A percentile compares a stretch with the other conserved stretches of the same genome.
Conservation (phyloP, 2,888 invertebrate genomes). For the Ormia ochracea region DNA sequence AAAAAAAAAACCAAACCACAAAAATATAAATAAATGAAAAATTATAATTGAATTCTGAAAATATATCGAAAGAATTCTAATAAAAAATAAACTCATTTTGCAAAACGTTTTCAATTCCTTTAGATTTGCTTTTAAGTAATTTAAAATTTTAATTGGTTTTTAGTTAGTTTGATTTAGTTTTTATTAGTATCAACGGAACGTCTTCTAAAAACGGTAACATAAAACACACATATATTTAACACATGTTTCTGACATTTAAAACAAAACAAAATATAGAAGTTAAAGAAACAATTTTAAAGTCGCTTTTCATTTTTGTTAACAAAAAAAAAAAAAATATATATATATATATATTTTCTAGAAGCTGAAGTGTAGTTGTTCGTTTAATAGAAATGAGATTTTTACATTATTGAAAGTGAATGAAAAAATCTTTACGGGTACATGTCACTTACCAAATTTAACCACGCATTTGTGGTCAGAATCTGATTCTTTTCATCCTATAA, state of each 20-base stretch:
- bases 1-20: too few relatives aligned
- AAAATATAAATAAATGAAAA: too few relatives aligned
- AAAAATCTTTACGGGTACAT: slow-evolving; percentile 74
- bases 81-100: too few relatives aligned
- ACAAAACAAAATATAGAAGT: slow-evolving; percentile 10
- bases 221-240: slow-evolving; percentile 29
- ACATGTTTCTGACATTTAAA: slow-evolving; percentile 18
- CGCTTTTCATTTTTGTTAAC: slow-evolving; percentile 53
- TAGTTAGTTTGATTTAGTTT: not conserved
- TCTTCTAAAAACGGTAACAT: not conserved
- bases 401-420: slow-evolving; percentile 32
- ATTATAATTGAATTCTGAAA: too few relatives aligned
- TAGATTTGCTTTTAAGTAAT: not conserved
- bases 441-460: slow-evolving; percentile 98
- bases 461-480: slow-evolving; percentile 98
- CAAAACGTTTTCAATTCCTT: not conserved
- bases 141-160: too few relatives aligned
- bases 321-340: too few relatives aligned
- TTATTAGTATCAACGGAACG: not conserved
- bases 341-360: too few relatives aligned
- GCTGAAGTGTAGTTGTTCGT: slow-evolving; percentile 43
- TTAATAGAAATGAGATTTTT: slow-evolving; percentile 47
- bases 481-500: slow-evolving; percentile 99
- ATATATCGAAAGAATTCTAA: too few relatives aligned
- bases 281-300: slow-evolving; percentile 33